A percentile compares a stretch with the other conserved stretches of the same genome.
Conservation (phyloP, 2,888 invertebrate species). For the Mythimna impura region DNA sequence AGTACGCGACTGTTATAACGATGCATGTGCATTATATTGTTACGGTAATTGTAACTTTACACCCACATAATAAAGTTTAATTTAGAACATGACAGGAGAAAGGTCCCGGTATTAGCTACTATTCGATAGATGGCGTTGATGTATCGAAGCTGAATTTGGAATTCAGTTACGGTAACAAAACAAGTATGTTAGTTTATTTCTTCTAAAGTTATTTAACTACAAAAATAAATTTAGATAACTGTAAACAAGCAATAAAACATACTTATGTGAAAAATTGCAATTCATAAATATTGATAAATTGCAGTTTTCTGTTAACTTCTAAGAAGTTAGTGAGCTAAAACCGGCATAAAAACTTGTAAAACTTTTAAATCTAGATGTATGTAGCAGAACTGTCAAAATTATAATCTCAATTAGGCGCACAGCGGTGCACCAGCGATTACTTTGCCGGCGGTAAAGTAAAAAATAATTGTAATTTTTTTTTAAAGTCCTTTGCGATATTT, state of each 20-base stretch:
- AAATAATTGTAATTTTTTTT: constrained; percentile 43
- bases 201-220: constrained; percentile 19
- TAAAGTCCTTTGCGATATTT: constrained; percentile 55
- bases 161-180: constrained; percentile 30
- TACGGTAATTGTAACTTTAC: constrained; percentile 83
- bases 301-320: constrained; percentile 26
- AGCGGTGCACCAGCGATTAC: constrained; percentile 40
- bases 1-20: constrained; percentile 74
- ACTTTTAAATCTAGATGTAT: constrained; percentile 41
- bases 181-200: background rate
- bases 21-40: constrained; percentile 82
- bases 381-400: constrained; percentile 53
- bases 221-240: constrained; percentile 11
- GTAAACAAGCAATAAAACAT: constrained; percentile 21
- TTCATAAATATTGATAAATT: constrained; percentile 40
- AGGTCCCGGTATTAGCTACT: constrained; percentile 53
- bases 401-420: constrained; percentile 51
- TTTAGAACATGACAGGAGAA: constrained; percentile 61
- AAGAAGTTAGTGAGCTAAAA: constrained; percentile 4
- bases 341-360: constrained; percentile 39
- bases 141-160: constrained; percentile 67
- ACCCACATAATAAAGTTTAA: constrained; percentile 74
- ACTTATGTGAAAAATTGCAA: constrained; percentile 5
- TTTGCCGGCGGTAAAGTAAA: constrained; percentile 47
- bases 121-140: constrained; percentile 82